Conservation (phyloP, 2,113 vertebrate species). For the Aspiorhynchus laticeps region DNA sequence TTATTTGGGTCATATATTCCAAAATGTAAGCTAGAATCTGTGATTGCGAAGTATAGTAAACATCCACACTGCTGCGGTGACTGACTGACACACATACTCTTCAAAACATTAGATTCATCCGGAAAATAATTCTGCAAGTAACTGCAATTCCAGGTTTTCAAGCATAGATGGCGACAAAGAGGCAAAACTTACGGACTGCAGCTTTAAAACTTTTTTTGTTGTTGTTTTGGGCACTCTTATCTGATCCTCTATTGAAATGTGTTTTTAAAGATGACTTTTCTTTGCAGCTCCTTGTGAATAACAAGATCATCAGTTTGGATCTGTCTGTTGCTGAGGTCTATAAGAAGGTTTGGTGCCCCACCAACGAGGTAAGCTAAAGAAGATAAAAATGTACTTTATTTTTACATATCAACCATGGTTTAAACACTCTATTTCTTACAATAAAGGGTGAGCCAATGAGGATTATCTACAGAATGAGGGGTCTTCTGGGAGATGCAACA, state of each 20-base stretch:
- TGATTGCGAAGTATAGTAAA: too few relatives aligned
- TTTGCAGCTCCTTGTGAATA: slow-evolving; percentile 93
- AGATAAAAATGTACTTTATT: neutral
- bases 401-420: neutral
- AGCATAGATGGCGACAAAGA: too few relatives aligned
- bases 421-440: slow-evolving; percentile 30
- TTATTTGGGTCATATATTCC: too few relatives aligned
- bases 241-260: neutral
- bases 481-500: slow-evolving; percentile 95
- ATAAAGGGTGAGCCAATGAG: slow-evolving; percentile 96
- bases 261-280: slow-evolving; percentile 31
- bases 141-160: too few relatives aligned
- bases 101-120: too few relatives aligned
- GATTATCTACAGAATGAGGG: slow-evolving; percentile 98
- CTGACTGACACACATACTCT: too few relatives aligned
- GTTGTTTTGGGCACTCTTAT: neutral
- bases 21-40: too few relatives aligned
- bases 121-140: too few relatives aligned
- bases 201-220: too few relatives aligned
- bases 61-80: too few relatives aligned
- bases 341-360: slow-evolving; percentile 98
- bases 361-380: slow-evolving; percentile 88
- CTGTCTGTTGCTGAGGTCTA: slow-evolving; percentile 96
- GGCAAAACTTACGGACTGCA: too few relatives aligned
- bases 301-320: slow-evolving; percentile 98